Base-by-base conservation (phyloP, 2,888 invertebrate genomes). In the Panorpa germanica region DNA sequence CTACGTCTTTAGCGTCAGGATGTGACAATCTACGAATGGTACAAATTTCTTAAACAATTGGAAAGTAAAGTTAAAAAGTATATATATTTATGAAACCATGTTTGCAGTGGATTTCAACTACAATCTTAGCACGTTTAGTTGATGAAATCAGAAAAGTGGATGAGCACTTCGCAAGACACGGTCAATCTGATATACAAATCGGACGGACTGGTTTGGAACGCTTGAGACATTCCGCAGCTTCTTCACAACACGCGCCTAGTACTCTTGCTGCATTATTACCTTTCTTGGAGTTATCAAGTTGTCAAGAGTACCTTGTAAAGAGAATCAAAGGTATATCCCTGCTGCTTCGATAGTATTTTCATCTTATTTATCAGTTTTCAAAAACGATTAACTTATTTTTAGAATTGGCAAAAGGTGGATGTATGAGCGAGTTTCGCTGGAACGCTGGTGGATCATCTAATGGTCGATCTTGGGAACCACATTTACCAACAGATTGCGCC, bases 341-440 rank as follows among this genome's bases (percentile, higher is more conserved):
- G 25, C 25, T n/a, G 6, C 16, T 12, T 33, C 20, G 6, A 30
- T n/a, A 20, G 9, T 23, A n/a, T 12, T 11, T n/a, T 28, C 6
- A 28, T 19, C 25, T 33, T 26, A 18, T n/a, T 18, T 4, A 22
- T 15, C n/a, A 15, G 2, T n/a, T 28, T 20, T 14, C 10, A 24
- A 11, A 22, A 15, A 25, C n/a, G n/a, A 12, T 7, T 15, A 27
- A 16, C 34, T 29, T 29, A 32, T 28, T 39, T 45, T 23, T 46
- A 62, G 77, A 80, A 43, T 59, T 91, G 37, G 67, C 78, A 1
- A 68, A 65, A 46, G 86, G 85, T 36, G 82, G 86, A 7, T 85
- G 85, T 46, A 76, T 91, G 59, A 77, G 82, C 44, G 77, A 76
- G 42, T 93, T 78, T 55, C 71, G 72, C 38, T 91, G 91, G 90